phyloP scores from a whole-genome alignment of 1,140 invertebrate genomes.

The Drosophila carrolli region DNA sequence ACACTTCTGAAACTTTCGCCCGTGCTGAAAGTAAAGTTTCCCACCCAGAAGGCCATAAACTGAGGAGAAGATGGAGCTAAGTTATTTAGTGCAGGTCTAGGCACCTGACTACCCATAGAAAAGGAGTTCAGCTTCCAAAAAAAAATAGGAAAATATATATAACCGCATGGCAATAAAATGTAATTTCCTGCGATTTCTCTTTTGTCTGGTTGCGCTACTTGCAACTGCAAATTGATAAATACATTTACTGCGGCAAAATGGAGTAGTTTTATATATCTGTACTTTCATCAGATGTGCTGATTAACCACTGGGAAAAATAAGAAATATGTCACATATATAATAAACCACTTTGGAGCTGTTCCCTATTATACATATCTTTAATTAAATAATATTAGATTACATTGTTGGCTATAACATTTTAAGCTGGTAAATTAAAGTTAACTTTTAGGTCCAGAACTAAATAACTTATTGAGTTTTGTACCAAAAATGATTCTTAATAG shows the following conservation, averaged over 20 bases:
- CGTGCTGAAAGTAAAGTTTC: conserved; percentile 18
- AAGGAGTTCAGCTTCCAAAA: conserved; percentile 3
- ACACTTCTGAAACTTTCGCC: conserved; percentile 20
- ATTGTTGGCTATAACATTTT: too few relatives aligned
- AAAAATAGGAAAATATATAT: conserved; percentile 14
- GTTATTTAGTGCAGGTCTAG: conserved; percentile 37
- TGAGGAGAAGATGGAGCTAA: conserved; percentile 15
- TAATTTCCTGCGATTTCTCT: conserved; percentile 74
- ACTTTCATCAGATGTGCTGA: conserved; percentile 5
- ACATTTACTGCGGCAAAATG: conserved; percentile 62
- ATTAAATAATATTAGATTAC: too few relatives aligned
- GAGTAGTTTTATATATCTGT: conserved; percentile 23
- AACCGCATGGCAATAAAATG: conserved; percentile 65
- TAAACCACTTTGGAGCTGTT: too few relatives aligned
- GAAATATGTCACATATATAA: too few relatives aligned
- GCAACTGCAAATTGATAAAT: conserved; percentile 80
- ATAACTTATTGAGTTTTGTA: too few relatives aligned
- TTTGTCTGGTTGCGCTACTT: conserved; percentile 62
- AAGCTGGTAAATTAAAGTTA: too few relatives aligned
- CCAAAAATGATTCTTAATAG: too few relatives aligned
- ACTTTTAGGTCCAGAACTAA: too few relatives aligned
- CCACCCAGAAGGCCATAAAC: conserved; percentile 8
- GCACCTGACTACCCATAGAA: conserved; percentile 29
- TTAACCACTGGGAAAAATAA: conserved; percentile 12
- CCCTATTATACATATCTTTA: too few relatives aligned